A percentile compares a stretch with the other conserved stretches of the same genome.
Evolutionary conservation across 2,888 invertebrate genomes (phyloP).

Genomic region (Arctia plantaginis): DNA sequence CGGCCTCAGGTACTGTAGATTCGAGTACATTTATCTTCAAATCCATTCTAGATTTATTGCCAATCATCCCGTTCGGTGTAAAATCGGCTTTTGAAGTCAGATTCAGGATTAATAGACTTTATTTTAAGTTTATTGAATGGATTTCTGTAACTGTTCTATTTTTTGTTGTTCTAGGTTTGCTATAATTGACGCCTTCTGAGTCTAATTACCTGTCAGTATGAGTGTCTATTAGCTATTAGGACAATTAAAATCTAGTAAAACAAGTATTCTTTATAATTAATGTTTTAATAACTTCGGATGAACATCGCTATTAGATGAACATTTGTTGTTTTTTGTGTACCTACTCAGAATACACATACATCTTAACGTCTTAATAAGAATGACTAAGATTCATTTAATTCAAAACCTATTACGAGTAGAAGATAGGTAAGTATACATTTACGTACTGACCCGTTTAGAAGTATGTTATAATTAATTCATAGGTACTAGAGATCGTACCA

Average conservation of each 20-base stretch:
- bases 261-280: background rate
- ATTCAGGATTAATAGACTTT: slow-evolving; percentile 61
- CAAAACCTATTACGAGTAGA: background rate
- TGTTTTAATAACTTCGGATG: background rate
- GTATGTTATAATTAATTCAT: background rate
- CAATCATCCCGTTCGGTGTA: slow-evolving; percentile 59
- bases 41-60: slow-evolving; percentile 52
- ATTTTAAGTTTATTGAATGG: slow-evolving; percentile 51
- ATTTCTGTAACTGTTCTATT: slow-evolving; percentile 31
- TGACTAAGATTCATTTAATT: background rate
- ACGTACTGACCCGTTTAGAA: background rate
- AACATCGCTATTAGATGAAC: background rate
- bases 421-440: background rate
- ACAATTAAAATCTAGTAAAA: background rate
- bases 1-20: background rate
- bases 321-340: background rate
- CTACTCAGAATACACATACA: background rate
- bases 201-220: background rate
- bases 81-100: slow-evolving; percentile 59
- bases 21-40: background rate
- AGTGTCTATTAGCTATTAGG: background rate
- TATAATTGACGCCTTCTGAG: background rate
- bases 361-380: background rate
- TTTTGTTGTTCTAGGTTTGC: background rate
- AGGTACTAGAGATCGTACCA: background rate